Base-by-base conservation (phyloP, 1,140 invertebrate species). In the Diachasmimorpha longicaudata region DNA sequence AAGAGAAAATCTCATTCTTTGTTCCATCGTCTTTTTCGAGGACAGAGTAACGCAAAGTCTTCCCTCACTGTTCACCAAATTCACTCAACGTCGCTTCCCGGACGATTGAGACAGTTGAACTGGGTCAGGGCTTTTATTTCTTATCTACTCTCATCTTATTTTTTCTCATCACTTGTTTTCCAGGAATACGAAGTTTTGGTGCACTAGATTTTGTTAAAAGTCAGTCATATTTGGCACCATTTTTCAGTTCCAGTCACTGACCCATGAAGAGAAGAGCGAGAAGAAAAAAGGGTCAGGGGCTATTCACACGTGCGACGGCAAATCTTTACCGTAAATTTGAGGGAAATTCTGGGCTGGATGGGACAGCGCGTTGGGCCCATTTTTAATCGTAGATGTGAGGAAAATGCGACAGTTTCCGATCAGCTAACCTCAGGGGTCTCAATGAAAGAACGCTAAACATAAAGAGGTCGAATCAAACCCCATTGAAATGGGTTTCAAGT, bases 181-280 rank as follows among this genome's bases (percentile, higher is more conserved):
- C 39, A 42, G 3, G 39, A 42, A 13, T 10, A 42, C 0, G 9
- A 42, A 42, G 39, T 42, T 42, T 42, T 10, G 44, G 37, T 39
- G 70, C 16, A 11, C 70, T 55, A 52, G 55, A 55, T 55, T 72
- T 39, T 72, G n/a, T 72, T 72, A 72, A 55, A 72, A 37, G 70
- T 55, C 44, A 72, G 11, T 72, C 46, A 55, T 72, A 72, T 72
- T 72, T 72, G 70, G 70, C 70, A 52, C 44, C 36, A 36, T 19
- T 72, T 71, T 14, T 42, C 39, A 42, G 39, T 10, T 6, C 39
- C 11, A 42, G 39, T 42, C 39, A 1, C 39, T 1, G 11, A 6
- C 11, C 39, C 11, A 19, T 13, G 19, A 55, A 21, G 48, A 21
- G 8, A 16, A 55, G 19, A 16, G n/a, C 1, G 9, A 10, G 19